phyloP scores from a whole-genome alignment of 2,113 vertebrate genomes.

The Otus sunia region DNA sequence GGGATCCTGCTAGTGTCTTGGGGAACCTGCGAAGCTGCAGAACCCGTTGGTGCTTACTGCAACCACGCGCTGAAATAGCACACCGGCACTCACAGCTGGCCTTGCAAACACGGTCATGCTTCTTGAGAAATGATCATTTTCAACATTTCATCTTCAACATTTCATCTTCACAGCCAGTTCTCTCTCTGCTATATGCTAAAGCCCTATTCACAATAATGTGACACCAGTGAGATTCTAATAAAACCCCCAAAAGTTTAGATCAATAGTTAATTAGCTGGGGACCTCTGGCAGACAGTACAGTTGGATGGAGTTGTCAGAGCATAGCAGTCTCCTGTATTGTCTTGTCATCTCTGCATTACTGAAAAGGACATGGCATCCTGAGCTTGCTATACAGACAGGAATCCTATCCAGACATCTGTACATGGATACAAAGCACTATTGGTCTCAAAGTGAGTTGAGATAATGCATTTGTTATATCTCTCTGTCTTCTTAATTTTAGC shows the following conservation, averaged over 20 bases:
- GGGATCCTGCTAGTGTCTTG: background rate
- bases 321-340: background rate
- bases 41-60: background rate
- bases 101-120: background rate
- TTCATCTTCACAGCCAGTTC: background rate
- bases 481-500: background rate
- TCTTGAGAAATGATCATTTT: background rate
- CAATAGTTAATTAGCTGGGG: background rate
- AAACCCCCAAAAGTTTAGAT: background rate
- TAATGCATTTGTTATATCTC: background rate
- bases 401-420: background rate
- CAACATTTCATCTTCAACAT: background rate
- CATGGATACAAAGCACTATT: background rate
- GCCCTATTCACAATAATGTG: background rate
- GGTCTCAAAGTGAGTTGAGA: background rate
- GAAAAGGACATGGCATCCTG: background rate
- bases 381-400: background rate
- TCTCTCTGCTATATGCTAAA: background rate
- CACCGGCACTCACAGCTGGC: rapidly evolving
- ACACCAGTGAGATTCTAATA: background rate
- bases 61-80: background rate
- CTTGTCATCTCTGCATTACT: background rate
- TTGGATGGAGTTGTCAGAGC: background rate
- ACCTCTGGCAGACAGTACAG: background rate
- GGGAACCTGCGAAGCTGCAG: background rate